Base-by-base conservation (phyloP, 1,140 invertebrate genomes). In the Ceratina japonica region DNA sequence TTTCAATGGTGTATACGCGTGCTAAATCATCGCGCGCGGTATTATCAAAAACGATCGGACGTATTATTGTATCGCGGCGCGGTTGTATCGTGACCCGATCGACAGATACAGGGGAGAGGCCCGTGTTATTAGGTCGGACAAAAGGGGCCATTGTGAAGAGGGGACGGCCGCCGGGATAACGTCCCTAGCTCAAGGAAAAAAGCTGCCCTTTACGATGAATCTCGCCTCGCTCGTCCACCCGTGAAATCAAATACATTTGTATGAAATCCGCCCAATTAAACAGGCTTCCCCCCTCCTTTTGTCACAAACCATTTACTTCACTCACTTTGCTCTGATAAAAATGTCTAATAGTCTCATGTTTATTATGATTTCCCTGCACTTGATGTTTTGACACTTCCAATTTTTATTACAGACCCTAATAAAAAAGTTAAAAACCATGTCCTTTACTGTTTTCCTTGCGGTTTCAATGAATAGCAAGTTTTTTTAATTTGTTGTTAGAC, bases 121-220 rank as follows among this genome's bases (percentile, higher is more conserved):
- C 64, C 13, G 75, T 71, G 81, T 87, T 86, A 87, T 87, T 87
- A 84, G 81, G 58, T 81, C 71, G 75, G 65, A 87, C 86, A 87
- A 87, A 87, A 76, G 79, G 64, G 79, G 75, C 78, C 73, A 87
- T 87, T 86, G 81, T 87, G 59, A 27, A 44, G 69, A 24, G 27
- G n/a, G 49, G 68, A 59, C 69, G 31, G 22, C 18, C 71, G 70
- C 59, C 54, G 44, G 75, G 68, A 79, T 80, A 84, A 83, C 75
- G 83, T 83, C 56, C 58, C 62, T 58, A 68, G 51, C 61, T 58
- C 24, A 44, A 61, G 61, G 68, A 66, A 74, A 81, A 79, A 85
- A 52, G 51, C 51, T 44, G 15, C 7, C 12, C 51, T 49, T 15
- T 24, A n/a, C 31, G 75, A 72, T 78, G 71, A 78, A 78, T 78